Evolutionary conservation across 2,113 vertebrate genomes (phyloP).

Genomic region (Pycnonotus jocosus): DNA sequence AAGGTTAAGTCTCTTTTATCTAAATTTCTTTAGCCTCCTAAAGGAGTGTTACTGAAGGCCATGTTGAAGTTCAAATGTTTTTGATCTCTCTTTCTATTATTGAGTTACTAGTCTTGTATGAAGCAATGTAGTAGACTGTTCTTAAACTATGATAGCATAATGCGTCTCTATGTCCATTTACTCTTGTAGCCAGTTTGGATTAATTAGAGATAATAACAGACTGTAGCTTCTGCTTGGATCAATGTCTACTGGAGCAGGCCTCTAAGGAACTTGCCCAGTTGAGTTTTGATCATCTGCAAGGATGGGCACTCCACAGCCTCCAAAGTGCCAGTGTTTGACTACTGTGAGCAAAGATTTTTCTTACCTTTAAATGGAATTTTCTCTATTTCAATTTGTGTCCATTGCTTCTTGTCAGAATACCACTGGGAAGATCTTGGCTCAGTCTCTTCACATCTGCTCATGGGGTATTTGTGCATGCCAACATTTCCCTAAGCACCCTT

Average conservation of each 20-base stretch:
- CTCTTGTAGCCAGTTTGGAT: not conserved
- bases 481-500: not conserved
- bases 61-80: not conserved
- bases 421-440: not conserved
- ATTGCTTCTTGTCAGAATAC: not conserved
- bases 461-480: not conserved
- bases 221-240: not conserved
- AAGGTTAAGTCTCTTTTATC: not conserved
- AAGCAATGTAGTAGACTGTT: not conserved
- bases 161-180: not conserved
- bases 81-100: not conserved
- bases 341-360: not conserved
- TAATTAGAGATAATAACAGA: not conserved
- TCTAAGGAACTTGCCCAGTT: not conserved
- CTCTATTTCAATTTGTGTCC: not conserved
- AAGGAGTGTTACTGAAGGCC: not conserved
- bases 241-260: not conserved
- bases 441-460: not conserved
- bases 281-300: not conserved
- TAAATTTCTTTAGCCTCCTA: not conserved
- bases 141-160: not conserved
- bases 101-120: not conserved
- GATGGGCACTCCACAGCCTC: not conserved
- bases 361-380: not conserved
- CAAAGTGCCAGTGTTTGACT: not conserved